phyloP scores from a whole-genome alignment of 2,888 invertebrate species.

The Phytoseiulus persimilis region DNA sequence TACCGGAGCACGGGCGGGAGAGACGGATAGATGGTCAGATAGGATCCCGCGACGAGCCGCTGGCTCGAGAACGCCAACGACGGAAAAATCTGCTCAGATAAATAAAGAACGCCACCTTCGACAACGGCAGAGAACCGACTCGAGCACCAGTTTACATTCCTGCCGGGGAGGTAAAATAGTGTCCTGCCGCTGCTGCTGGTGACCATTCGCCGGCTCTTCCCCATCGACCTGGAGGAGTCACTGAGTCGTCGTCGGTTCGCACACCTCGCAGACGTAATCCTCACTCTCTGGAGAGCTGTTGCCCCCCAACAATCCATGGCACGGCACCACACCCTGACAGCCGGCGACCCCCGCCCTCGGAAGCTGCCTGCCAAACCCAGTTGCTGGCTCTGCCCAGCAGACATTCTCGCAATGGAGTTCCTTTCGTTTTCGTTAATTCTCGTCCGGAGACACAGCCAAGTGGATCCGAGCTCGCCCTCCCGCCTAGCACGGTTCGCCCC shows the following conservation, averaged over 20 bases:
- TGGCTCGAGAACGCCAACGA: neutral
- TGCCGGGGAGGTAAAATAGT: neutral
- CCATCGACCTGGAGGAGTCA: neutral
- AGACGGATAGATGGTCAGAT: neutral
- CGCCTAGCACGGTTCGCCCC: neutral
- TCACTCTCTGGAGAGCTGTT: neutral
- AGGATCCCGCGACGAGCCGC: neutral
- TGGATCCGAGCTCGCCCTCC: neutral
- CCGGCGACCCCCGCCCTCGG: neutral
- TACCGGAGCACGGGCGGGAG: too few relatives aligned
- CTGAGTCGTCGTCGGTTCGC: neutral
- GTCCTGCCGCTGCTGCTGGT: neutral
- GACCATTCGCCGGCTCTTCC: neutral
- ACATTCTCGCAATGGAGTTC: neutral
- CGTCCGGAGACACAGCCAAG: neutral
- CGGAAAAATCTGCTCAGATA: neutral
- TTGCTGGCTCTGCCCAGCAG: neutral
- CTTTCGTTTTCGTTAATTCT: neutral
- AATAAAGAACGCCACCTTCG: neutral
- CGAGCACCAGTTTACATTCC: neutral
- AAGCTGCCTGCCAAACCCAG: too few relatives aligned
- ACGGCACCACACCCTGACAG: neutral
- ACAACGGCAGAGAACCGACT: neutral
- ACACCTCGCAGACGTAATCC: neutral
- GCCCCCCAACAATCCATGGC: neutral